Conservation (phyloP, 2,888 invertebrate genomes). For the Tipula helvola region DNA sequence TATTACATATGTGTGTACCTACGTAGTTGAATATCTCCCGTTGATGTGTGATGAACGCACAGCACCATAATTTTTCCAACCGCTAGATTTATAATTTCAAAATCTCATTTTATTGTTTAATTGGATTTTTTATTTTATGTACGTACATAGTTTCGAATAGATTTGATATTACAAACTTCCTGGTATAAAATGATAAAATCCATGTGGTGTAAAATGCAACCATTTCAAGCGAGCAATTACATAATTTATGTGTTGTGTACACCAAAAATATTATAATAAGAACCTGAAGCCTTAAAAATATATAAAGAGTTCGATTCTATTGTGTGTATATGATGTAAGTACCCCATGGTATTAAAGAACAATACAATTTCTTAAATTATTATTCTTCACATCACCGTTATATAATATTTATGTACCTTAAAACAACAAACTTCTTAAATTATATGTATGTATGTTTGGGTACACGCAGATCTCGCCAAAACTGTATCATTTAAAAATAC, state of each 20-base stretch:
- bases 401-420: background rate
- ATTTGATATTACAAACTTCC: background rate
- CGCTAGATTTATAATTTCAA: background rate
- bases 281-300: too few relatives aligned
- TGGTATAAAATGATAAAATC: background rate
- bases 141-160: background rate
- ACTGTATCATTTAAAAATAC: background rate
- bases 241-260: background rate
- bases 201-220: background rate
- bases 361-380: background rate
- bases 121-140: background rate
- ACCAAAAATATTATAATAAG: background rate
- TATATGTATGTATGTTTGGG: background rate
- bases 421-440: background rate
- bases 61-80: background rate
- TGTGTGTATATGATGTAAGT: background rate
- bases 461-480: background rate
- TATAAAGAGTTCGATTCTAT: too few relatives aligned
- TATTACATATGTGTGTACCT: background rate
- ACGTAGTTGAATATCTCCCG: too few relatives aligned
- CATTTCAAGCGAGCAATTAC: background rate
- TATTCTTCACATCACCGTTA: background rate
- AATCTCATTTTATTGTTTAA: background rate
- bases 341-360: background rate
- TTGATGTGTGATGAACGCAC: background rate